phyloP scores from a whole-genome alignment of 2,797 vertebrate species.

The Harpagifer antarcticus region DNA sequence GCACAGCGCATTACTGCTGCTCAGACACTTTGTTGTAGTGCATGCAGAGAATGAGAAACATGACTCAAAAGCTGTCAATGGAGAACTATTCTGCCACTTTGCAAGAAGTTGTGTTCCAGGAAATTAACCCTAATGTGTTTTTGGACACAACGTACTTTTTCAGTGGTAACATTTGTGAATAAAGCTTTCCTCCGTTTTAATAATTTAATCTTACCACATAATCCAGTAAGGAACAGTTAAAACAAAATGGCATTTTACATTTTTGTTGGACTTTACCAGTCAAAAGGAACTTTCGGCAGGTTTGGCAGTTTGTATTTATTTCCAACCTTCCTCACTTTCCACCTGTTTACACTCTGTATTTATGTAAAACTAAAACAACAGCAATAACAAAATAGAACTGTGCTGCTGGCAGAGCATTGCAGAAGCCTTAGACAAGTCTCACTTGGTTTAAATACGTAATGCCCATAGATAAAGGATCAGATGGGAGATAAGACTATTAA shows the following conservation, averaged over 20 bases:
- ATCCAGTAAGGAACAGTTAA: slow-evolving; percentile 1
- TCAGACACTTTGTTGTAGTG: slow-evolving; percentile 18
- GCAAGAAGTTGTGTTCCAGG: slow-evolving; percentile 45
- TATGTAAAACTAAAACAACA: too few species aligned
- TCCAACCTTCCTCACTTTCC: too few species aligned
- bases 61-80: slow-evolving; percentile 39
- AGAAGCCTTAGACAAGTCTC: neutral
- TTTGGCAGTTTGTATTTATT: too few species aligned
- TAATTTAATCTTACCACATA: neutral
- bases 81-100: slow-evolving; percentile 44
- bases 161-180: slow-evolving; percentile 2
- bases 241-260: neutral
- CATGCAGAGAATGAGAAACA: slow-evolving; percentile 34
- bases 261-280: neutral
- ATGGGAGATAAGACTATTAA: neutral
- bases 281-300: neutral
- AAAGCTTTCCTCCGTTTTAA: neutral
- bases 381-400: too few species aligned
- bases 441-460: neutral
- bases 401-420: too few species aligned
- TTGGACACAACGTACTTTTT: slow-evolving; percentile 19
- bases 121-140: slow-evolving; percentile 51
- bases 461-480: neutral
- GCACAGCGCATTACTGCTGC: slow-evolving; percentile 12
- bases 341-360: too few species aligned